These are phyloP conservation scores for Cephus spinipes DNA, from an alignment of 2,888 invertebrate genomes.

Conservation along the genomic window DNA sequence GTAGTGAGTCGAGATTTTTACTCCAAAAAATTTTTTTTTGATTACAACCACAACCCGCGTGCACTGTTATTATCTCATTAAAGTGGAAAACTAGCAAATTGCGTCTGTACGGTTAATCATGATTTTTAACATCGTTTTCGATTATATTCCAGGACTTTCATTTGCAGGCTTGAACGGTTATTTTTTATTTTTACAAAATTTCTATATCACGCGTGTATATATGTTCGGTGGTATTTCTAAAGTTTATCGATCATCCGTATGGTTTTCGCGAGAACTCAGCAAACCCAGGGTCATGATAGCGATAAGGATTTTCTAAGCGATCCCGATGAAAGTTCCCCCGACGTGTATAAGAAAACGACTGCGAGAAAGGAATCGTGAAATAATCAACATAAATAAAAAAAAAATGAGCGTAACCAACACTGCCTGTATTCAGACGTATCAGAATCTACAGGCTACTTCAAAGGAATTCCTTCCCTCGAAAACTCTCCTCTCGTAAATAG, in stretches of 20 bases:
- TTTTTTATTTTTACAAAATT: slow-evolving; percentile 28
- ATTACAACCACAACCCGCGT: neutral
- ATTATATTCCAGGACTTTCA: slow-evolving; percentile 17
- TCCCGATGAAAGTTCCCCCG: neutral
- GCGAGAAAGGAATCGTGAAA: neutral
- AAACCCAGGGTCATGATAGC: slow-evolving; percentile 46
- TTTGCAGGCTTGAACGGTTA: slow-evolving; percentile 7
- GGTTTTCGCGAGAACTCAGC: slow-evolving; percentile 29
- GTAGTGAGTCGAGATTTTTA: neutral
- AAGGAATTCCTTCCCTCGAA: neutral
- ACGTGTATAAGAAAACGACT: neutral
- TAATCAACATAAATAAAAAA: neutral
- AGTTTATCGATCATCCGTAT: slow-evolving; percentile 45
- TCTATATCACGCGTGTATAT: slow-evolving; percentile 13
- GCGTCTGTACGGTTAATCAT: slow-evolving; percentile 3
- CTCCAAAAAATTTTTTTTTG: neutral
- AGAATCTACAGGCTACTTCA: neutral
- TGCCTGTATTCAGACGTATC: neutral
- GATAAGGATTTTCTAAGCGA: slow-evolving; percentile 15
- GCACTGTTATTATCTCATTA: neutral
- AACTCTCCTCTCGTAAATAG: neutral
- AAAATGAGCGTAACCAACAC: neutral
- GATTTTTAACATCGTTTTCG: slow-evolving; percentile 26
- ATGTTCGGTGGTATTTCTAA: slow-evolving; percentile 24
- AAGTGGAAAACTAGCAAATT: neutral